Conservation (phyloP, 2,797 vertebrate genomes). For the Hyperoplus immaculatus region DNA sequence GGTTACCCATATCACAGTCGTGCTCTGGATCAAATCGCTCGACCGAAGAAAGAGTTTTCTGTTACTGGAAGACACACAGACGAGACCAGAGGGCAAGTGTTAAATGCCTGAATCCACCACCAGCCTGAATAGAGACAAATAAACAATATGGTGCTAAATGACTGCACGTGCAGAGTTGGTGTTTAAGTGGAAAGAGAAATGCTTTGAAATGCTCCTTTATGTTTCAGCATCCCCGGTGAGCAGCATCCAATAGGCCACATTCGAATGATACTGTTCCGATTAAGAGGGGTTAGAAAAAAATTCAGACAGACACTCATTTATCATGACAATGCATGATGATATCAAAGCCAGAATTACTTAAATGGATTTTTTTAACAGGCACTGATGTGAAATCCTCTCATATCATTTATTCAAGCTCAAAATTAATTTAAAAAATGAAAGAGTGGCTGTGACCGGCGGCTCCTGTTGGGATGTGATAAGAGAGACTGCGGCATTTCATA, state of each 20-base stretch:
- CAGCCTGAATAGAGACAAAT: slow-evolving; percentile 55
- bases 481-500: slow-evolving; percentile 37
- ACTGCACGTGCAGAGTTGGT: slow-evolving; percentile 6
- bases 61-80: slow-evolving; percentile 22
- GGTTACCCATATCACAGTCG: slow-evolving; percentile 48
- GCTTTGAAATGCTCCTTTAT: slow-evolving; percentile 21
- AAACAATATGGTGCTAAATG: slow-evolving; percentile 67
- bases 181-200: slow-evolving; percentile 8
- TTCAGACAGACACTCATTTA: slow-evolving; percentile 55
- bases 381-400: slow-evolving; percentile 48
- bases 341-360: slow-evolving; percentile 62
- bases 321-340: slow-evolving; percentile 56
- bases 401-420: slow-evolving; percentile 65
- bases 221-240: slow-evolving; percentile 16
- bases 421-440: slow-evolving; percentile 67
- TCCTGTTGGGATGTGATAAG: slow-evolving; percentile 68
- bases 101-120: slow-evolving; percentile 53
- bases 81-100: slow-evolving; percentile 31
- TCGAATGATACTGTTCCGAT: slow-evolving; percentile 36
- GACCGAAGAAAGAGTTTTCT: slow-evolving; percentile 50
- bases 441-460: slow-evolving; percentile 46
- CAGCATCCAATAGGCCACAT: slow-evolving; percentile 5
- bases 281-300: slow-evolving; percentile 40
- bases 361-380: slow-evolving; percentile 54
- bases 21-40: slow-evolving; percentile 40